Evolutionary conservation across 1,140 invertebrate species (phyloP), one percentile per base, ranked within the genome.

Genomic region (Dryas iulia): DNA sequence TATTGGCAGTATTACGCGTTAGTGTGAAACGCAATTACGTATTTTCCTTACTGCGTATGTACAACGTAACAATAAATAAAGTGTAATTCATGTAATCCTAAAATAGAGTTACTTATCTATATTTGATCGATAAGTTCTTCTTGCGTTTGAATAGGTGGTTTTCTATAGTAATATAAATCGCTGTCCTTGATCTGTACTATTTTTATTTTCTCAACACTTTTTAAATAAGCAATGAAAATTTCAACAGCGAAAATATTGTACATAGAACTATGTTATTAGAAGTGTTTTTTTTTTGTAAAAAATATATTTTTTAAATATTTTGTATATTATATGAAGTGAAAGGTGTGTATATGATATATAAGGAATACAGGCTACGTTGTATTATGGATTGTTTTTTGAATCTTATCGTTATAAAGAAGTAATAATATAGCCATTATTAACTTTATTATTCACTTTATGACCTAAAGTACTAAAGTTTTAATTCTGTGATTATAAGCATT

Each of bases 101-200:
- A 81, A 81, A 84, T 79, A 81, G 79, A 73, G 30, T 28, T 61
- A 53, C 23, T 67, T 67, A 67, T 60, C 65, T 53, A 1, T 28
- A 18, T 47, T 59, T 54, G 56, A 86, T 83, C 83, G 30, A 59
- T 57, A 65, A 70, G 65, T 70, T 77, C 72, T 73, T 54, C 79
- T 75, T 47, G 14, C 39, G 39, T 66, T 73, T 77, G 66, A 74
- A 78, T 69, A 21, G 18, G 68, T 60, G 76, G 81, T 79, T 81
- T 87, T 86, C 78, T 86, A 59, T 59, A 66, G 66, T 66, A 75
- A 74, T 76, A 74, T 74, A 74, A 66, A 82, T 84, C 76, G 28
- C 23, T 75, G 77, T 59, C 79, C 81, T 83, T 81, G 78, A 84
- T 81, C 78, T 81, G 26, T 67, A 58, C 76, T 75, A 73, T 79